Conservation (phyloP, 2,113 vertebrate genomes). For the Carollia perspicillata region DNA sequence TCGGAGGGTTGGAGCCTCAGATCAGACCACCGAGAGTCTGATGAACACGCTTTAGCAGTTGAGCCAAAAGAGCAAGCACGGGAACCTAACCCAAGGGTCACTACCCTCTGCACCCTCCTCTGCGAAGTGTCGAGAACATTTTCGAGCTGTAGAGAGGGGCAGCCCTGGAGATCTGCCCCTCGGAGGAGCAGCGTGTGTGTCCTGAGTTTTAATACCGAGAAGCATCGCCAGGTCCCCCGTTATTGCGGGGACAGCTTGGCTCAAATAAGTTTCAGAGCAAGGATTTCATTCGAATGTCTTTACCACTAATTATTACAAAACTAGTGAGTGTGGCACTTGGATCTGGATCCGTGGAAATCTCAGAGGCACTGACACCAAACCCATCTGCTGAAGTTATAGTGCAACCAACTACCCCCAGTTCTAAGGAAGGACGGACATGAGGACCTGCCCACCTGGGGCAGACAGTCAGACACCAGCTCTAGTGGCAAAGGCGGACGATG, state of each 20-base stretch:
- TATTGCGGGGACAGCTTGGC: no score
- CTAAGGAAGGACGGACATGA: not conserved
- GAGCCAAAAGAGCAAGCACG: not conserved
- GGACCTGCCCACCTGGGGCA: no score
- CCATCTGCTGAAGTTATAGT: not conserved
- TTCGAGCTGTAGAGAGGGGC: not conserved
- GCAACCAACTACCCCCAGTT: not conserved
- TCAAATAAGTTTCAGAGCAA: not conserved
- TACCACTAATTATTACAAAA: not conserved
- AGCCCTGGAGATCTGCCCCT: not conserved
- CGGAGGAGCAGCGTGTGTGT: not conserved
- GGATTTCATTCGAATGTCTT: not conserved
- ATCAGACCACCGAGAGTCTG: not conserved
- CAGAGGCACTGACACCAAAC: not conserved
- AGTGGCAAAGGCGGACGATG: not conserved
- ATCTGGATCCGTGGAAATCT: not conserved
- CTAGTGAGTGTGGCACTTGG: not conserved
- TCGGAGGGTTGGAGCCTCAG: constrained; percentile 31
- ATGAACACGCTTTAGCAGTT: not conserved
- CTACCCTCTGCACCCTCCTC: not conserved
- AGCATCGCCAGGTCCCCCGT: not conserved
- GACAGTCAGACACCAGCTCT: not conserved
- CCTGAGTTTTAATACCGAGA: not conserved
- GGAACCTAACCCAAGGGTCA: not conserved
- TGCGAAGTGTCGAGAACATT: not conserved